Base-by-base conservation (phyloP, 2,113 vertebrate species). In the Otis tarda region DNA sequence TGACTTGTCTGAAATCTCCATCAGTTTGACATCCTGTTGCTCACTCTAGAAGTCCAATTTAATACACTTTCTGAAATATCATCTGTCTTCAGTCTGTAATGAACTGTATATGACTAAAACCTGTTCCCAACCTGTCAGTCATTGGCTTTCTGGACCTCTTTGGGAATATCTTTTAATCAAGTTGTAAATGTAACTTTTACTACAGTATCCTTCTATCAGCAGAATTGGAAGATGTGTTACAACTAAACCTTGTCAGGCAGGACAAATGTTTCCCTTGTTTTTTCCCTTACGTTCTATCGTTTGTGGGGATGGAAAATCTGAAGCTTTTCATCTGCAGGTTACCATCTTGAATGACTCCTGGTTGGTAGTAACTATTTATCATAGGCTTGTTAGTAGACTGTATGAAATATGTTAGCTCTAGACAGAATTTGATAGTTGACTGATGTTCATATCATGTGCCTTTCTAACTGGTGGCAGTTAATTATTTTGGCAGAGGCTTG, bases 401-500 rank as follows among this genome's bases (percentile, higher is more conserved):
- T 28, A 21, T 56, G 24, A 85, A 52, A 76, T n/a, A 6, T 25
- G 12, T 68, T 2, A 4, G 35, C 12, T 85, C 19, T 12, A 45
- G 43, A 67, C 30, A 30, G 17, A 83, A 87, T 7, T 22, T 10
- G 12, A 22, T 55, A 91, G 24, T n/a, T 87, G 31, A 45, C 10
- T 56, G 16, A 11, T 24, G 20, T 81, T 87, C 0, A 0, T 70
- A 60, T 52, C 0, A 5, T 14, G 18, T 35, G 33, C 59, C 27
- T 55, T 83, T 47, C 8, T 64, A 59, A 78, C 33, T 55, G 56
- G 50, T 55, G 14, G 65, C 17, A 79, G 17, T 47, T 56, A 39
- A 43, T 71, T 83, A 43, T 60, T 93, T 90, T 70, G 20, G 27
- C 55, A 87, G 50, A 63, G 5, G 7, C n/a, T 60, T 16, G 39